Evolutionary conservation across 53 echinoderm and acorn worm genomes (phyloP).

Genomic region (Apostichopus leukothele): DNA sequence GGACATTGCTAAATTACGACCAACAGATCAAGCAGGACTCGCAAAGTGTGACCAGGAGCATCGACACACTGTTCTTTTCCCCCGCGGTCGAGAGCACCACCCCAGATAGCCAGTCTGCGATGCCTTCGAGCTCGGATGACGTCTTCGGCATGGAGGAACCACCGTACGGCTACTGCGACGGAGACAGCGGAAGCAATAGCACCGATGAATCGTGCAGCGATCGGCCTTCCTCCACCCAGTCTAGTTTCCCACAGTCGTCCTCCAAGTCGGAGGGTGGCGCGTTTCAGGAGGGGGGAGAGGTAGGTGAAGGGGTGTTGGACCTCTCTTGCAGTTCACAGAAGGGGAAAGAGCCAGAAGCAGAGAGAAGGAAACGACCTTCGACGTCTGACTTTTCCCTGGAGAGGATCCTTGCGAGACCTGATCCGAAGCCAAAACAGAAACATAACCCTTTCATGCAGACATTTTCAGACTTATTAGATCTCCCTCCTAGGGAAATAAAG

Average conservation of each 20-base stretch:
- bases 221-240: constrained; percentile 40
- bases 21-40: constrained; percentile 45
- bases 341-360: constrained; percentile 11
- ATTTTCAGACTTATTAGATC: constrained; percentile 47
- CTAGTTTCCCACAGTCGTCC: constrained; percentile 17
- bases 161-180: constrained; percentile 29
- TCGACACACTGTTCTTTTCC: constrained; percentile 47
- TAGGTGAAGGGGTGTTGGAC: constrained; percentile 32
- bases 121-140: constrained; percentile 43
- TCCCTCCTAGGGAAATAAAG: constrained; percentile 47
- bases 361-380: constrained; percentile 13
- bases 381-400: constrained; percentile 36
- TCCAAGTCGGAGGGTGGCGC: neutral
- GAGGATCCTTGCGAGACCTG: constrained; percentile 39
- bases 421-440: constrained; percentile 44
- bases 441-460: constrained; percentile 49
- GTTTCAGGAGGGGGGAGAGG: neutral
- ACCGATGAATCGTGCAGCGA: constrained; percentile 44
- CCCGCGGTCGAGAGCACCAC: constrained; percentile 46
- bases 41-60: constrained; percentile 37
- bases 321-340: constrained; percentile 34
- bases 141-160: constrained; percentile 21
- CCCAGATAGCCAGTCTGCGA: constrained; percentile 39
- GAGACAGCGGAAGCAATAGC: constrained; percentile 43
- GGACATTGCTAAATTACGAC: constrained; percentile 37